These are phyloP conservation scores for Pseudomyrmex dendroicus DNA, from an alignment of 1,140 invertebrate species.

Conservation along the genomic window DNA sequence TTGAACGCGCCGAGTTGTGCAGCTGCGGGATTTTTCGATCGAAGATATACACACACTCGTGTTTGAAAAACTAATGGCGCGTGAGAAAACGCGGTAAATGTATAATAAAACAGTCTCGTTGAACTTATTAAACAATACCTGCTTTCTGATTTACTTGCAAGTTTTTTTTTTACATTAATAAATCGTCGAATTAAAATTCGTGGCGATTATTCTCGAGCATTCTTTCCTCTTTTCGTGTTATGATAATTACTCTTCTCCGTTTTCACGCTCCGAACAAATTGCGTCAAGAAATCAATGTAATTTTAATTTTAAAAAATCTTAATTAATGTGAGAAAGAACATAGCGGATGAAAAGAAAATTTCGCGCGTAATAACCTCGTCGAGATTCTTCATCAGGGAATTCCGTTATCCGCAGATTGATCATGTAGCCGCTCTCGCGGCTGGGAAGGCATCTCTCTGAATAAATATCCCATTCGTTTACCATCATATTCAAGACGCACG, in stretches of 20 bases:
- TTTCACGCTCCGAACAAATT: too few species aligned
- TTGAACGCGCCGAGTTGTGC: constrained; percentile 16
- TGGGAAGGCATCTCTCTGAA: neutral
- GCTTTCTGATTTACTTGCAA: too few species aligned
- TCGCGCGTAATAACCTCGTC: neutral
- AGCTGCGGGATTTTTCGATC: constrained; percentile 30
- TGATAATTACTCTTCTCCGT: too few species aligned
- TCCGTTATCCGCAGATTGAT: neutral
- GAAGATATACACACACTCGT: neutral
- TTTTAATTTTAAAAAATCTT: too few species aligned
- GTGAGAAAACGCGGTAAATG: neutral
- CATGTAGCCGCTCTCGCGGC: neutral
- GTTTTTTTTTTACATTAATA: neutral
- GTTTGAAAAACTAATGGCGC: constrained; percentile 1
- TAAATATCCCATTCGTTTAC: constrained; percentile 40
- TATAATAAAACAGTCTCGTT: neutral
- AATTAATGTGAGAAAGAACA: too few species aligned
- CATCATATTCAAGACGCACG: constrained; percentile 21
- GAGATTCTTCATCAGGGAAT: neutral
- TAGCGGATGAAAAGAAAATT: too few species aligned
- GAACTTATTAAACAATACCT: too few species aligned
- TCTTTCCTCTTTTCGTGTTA: too few species aligned
- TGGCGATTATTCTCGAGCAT: too few species aligned
- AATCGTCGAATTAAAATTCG: too few species aligned
- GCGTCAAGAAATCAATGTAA: too few species aligned